These are phyloP conservation scores for Ostrea denselamellosa DNA, from an alignment of 1,140 invertebrate species.

Conservation along the genomic window DNA sequence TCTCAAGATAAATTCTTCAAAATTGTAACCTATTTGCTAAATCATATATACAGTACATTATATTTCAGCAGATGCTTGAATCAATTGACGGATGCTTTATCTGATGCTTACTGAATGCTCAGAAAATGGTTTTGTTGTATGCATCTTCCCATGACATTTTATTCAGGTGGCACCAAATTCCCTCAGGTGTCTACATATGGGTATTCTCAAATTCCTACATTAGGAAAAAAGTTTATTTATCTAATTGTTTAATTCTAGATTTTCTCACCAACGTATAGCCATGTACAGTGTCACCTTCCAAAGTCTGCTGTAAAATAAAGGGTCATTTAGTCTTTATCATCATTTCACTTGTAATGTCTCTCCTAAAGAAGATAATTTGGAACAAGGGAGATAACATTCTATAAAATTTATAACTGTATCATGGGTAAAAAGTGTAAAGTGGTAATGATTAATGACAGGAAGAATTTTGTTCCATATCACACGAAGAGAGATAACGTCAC, in stretches of 20 bases:
- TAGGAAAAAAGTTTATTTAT: not conserved
- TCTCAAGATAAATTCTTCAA: not conserved
- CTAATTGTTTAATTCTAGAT: too few species aligned
- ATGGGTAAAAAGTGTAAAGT: not conserved
- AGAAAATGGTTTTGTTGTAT: not conserved
- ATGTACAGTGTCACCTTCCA: not conserved
- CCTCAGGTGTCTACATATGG: slow-evolving; percentile 27
- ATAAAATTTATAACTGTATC: not conserved
- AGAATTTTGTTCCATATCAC: slow-evolving; percentile 16
- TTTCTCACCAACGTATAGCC: not conserved
- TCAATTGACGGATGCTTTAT: not conserved
- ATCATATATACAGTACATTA: not conserved
- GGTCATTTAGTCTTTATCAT: not conserved
- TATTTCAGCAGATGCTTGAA: not conserved
- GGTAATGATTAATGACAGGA: not conserved
- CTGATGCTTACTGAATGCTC: not conserved
- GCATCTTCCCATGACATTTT: not conserved
- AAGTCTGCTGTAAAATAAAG: not conserved
- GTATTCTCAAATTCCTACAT: not conserved
- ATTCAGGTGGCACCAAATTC: slow-evolving; percentile 2
- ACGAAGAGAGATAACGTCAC: not conserved
- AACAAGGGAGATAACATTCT: not conserved
- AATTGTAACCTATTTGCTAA: not conserved
- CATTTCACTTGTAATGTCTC: not conserved
- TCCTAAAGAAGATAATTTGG: not conserved